Evolutionary conservation across 2,113 vertebrate genomes (phyloP).

Genomic region (Misgurnus mizolepis): DNA sequence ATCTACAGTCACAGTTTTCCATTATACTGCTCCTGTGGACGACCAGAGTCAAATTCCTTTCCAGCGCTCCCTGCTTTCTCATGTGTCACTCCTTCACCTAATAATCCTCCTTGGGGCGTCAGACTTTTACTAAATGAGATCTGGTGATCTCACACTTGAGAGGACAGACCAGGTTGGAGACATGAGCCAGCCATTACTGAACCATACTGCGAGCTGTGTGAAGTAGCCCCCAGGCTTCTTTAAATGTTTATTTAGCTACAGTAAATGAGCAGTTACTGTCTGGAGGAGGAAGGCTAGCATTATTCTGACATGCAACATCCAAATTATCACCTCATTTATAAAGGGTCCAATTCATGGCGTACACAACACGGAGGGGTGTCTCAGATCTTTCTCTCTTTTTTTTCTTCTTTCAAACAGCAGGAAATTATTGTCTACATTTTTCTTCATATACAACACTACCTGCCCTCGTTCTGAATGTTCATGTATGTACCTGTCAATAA

Average conservation of each 20-base stretch:
- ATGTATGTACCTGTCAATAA: neutral
- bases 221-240: slow-evolving; percentile 38
- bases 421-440: too few species aligned
- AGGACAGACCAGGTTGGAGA: slow-evolving; percentile 4
- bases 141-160: slow-evolving; percentile 17
- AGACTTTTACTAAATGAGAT: slow-evolving; percentile 9
- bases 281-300: slow-evolving; percentile 54
- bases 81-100: slow-evolving; percentile 1
- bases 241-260: slow-evolving; percentile 60
- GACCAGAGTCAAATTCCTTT: slow-evolving; percentile 1
- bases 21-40: neutral
- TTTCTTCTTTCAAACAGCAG: too few species aligned
- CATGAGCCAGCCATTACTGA: slow-evolving; percentile 47
- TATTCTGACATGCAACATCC: slow-evolving; percentile 61
- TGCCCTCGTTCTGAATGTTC: neutral
- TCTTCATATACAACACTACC: neutral
- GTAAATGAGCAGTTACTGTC: slow-evolving; percentile 62
- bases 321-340: slow-evolving; percentile 68
- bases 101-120: neutral
- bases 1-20: slow-evolving; percentile 27
- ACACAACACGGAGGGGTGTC: neutral
- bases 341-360: slow-evolving; percentile 53
- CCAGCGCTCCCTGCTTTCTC: neutral
- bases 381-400: neutral
- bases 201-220: slow-evolving; percentile 23